Conservation (phyloP, 2,797 vertebrate genomes). For the Orientallactaga sibirica region DNA sequence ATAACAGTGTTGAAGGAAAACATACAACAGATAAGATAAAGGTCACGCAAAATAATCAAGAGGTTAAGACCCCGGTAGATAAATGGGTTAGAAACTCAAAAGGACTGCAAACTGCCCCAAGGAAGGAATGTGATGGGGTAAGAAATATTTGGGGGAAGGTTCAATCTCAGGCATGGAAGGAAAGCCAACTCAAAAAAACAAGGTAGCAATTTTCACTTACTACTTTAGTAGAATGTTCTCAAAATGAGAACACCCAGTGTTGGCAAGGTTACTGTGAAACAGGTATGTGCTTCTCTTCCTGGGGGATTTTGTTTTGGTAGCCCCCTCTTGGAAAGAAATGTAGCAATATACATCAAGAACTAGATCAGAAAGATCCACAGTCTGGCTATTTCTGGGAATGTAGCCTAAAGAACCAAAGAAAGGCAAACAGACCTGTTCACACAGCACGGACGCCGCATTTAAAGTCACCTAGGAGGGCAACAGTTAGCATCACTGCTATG, state of each 20-base stretch:
- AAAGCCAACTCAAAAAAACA: background rate
- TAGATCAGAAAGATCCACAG: background rate
- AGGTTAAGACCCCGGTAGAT: slow-evolving; percentile 59
- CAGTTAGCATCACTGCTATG: background rate
- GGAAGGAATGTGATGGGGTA: slow-evolving; percentile 16
- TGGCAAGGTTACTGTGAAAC: slow-evolving; percentile 32
- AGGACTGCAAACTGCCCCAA: background rate
- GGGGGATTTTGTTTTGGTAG: background rate
- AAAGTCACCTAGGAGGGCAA: background rate
- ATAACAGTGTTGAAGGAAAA: slow-evolving; percentile 66
- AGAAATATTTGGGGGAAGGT: slow-evolving; percentile 1
- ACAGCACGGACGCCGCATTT: background rate
- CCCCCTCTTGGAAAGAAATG: slow-evolving; percentile 9
- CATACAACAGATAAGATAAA: slow-evolving; percentile 73
- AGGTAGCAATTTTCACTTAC: slow-evolving; percentile 16
- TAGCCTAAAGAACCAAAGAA: background rate
- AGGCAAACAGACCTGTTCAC: background rate
- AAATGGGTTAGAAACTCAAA: slow-evolving; percentile 35
- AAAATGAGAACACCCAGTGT: background rate
- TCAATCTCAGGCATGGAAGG: background rate
- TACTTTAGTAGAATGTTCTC: slow-evolving; percentile 39
- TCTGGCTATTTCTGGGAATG: background rate
- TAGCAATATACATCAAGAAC: background rate
- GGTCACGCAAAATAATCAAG: slow-evolving; percentile 52
- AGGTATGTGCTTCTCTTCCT: background rate